A percentile compares a stretch with the other conserved stretches of the same genome.
These are phyloP conservation scores for Cassiopea andromeda DNA, from an alignment of 30 jellyfish, hydroid and myxozoan genomes.

Conservation along the genomic window DNA sequence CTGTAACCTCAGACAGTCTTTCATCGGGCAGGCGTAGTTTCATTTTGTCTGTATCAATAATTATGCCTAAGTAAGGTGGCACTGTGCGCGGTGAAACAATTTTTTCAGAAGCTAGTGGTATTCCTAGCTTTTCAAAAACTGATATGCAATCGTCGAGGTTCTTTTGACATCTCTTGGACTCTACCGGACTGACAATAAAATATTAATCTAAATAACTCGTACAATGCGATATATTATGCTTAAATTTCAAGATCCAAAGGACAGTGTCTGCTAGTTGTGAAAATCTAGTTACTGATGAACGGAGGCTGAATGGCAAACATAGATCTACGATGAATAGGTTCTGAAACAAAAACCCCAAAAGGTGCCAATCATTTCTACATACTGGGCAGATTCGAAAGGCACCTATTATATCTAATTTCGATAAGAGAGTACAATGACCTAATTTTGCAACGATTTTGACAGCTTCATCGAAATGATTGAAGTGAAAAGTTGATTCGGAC, in stretches of 20 bases:
- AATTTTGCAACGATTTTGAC: conserved; percentile 16
- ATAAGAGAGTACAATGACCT: conserved; percentile 23
- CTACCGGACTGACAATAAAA: conserved; percentile 11
- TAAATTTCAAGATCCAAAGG: conserved; percentile 2
- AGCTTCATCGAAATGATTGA: conserved; percentile 48
- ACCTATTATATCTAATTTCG: conserved; percentile 53
- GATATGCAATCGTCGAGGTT: neutral
- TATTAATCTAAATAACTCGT: conserved; percentile 41
- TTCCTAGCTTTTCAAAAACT: neutral
- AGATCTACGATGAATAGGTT: conserved; percentile 23
- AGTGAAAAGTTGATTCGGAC: conserved; percentile 17
- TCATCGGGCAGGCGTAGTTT: neutral
- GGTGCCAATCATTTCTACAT: conserved; percentile 36
- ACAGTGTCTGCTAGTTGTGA: neutral
- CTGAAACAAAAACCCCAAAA: conserved; percentile 25
- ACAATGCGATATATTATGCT: neutral
- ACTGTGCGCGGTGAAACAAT: neutral
- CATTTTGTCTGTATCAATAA: neutral
- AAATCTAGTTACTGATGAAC: conserved; percentile 13
- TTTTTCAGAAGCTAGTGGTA: conserved; percentile 15
- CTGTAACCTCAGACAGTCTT: neutral
- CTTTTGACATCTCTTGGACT: neutral
- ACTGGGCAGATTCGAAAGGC: conserved; percentile 75
- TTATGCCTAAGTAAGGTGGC: neutral
- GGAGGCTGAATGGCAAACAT: conserved; percentile 28